A percentile compares a stretch with the other conserved stretches of the same genome.
phyloP scores from a whole-genome alignment of 2,797 vertebrate species.

The Coranthus polyacanthus region DNA sequence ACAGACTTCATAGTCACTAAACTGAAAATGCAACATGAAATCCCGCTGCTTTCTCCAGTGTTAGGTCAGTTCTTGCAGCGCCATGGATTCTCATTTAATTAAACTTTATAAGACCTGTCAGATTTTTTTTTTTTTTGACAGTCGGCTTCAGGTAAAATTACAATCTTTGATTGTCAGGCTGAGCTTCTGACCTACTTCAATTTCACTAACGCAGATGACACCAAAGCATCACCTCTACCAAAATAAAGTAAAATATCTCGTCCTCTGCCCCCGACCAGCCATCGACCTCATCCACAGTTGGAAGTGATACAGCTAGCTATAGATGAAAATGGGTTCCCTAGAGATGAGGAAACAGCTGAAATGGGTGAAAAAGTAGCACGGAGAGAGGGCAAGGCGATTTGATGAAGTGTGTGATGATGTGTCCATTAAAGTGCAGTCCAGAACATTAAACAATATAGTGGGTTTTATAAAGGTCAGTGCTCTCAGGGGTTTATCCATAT shows the following conservation, averaged over 20 bases:
- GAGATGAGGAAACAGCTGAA: conserved; percentile 46
- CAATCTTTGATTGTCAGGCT: neutral
- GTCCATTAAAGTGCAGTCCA: conserved; percentile 72
- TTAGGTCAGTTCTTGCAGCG: conserved; percentile 13
- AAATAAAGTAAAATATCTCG: conserved; percentile 16
- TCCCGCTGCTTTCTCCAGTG: neutral
- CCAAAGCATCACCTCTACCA: neutral
- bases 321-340: conserved; percentile 47
- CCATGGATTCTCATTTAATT: conserved; percentile 19
- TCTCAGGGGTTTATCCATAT: conserved; percentile 73
- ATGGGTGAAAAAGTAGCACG: conserved; percentile 23
- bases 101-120: neutral
- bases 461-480: conserved; percentile 73
- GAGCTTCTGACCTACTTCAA: conserved; percentile 12
- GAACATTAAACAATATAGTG: conserved; percentile 78
- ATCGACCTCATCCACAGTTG: conserved; percentile 22
- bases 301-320: conserved; percentile 34
- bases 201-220: conserved; percentile 6
- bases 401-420: conserved; percentile 75
- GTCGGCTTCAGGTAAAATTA: neutral
- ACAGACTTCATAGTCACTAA: conserved; percentile 1
- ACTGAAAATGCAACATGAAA: too few species aligned
- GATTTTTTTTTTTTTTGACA: neutral
- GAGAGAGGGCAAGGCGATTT: conserved; percentile 45
- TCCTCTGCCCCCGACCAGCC: conserved; percentile 35